These are phyloP conservation scores for Standfussiana lucernea DNA, from an alignment of 2,888 invertebrate genomes.

Conservation along the genomic window DNA sequence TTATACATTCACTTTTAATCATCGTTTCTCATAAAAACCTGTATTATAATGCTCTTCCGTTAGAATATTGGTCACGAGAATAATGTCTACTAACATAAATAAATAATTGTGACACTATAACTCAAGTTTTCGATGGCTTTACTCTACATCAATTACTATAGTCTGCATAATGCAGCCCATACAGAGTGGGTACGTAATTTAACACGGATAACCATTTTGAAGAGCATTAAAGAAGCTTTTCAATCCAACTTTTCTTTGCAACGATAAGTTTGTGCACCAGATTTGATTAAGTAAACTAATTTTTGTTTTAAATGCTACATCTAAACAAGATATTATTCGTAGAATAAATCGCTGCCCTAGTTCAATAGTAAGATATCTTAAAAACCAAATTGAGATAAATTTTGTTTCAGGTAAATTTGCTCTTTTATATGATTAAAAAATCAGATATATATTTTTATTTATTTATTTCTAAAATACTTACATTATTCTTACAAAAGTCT, in stretches of 20 bases:
- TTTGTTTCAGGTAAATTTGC: too few species aligned
- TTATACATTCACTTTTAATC: too few species aligned
- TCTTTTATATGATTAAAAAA: too few species aligned
- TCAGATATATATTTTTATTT: too few species aligned
- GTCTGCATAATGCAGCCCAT: neutral
- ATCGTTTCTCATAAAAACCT: neutral
- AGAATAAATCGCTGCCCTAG: too few species aligned
- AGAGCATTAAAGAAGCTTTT: neutral
- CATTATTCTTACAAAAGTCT: too few species aligned
- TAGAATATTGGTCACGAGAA: neutral
- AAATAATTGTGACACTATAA: neutral
- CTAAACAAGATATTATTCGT: too few species aligned
- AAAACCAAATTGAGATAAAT: too few species aligned
- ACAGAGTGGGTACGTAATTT: neutral
- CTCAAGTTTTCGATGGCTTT: neutral
- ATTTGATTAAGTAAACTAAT: neutral
- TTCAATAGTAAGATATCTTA: too few species aligned
- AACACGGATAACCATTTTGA: neutral
- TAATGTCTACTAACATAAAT: too few species aligned
- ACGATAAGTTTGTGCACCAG: neutral
- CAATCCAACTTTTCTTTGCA: neutral
- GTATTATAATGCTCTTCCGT: neutral
- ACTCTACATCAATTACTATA: neutral
- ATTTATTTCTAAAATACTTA: too few species aligned
- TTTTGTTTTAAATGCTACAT: too few species aligned